Base-by-base conservation (phyloP, 2,113 vertebrate species). In the Pitta sordida region DNA sequence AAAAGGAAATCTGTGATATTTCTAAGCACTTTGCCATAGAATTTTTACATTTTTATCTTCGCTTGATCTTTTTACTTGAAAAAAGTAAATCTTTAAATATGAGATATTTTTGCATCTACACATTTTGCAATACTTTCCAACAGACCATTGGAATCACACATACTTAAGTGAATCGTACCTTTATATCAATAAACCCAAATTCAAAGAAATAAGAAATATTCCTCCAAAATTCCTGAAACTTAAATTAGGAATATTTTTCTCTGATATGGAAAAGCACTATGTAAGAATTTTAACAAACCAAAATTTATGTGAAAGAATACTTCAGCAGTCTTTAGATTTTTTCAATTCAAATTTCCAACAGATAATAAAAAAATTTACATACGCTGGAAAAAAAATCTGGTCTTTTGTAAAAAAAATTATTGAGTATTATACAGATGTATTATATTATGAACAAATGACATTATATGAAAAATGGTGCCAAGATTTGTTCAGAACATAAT, bases 381-480 rank as follows among this genome's bases (percentile, higher is more conserved):
- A n/a, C n/a, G n/a, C n/a, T n/a, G n/a, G n/a, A n/a, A n/a, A n/a
- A n/a, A n/a, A n/a, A 51, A 62, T 41, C 1, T 13, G 7, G 1
- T 41, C 69, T 58, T 91, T 77, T 81, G 20, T 56, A 13, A 43
- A 34, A 73, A 76, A 73, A 39, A 0, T 32, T n/a, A 44, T 15
- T 41, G 13, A 27, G 3, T 37, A 29, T 51, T 46, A 11, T 29
- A 55, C 11, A 6, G 0, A 0, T 2, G 2, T 52, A 26, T 7
- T 53, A 34, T 48, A 36, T 51, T 41, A 43, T 7, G 3, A 3
- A 1, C 32, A 55, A 75, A 62, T 74, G 41, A 1, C 2, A 60
- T 3, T 4, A 34, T 46, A 46, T n/a, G 29, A 76, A 59, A 79
- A 73, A 48, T 23, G 0, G 1, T 79, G 15, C 14, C 14, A 48